Evolutionary conservation across 1,140 invertebrate genomes (phyloP).

Genomic region (Holcopasites calliopsidis): DNA sequence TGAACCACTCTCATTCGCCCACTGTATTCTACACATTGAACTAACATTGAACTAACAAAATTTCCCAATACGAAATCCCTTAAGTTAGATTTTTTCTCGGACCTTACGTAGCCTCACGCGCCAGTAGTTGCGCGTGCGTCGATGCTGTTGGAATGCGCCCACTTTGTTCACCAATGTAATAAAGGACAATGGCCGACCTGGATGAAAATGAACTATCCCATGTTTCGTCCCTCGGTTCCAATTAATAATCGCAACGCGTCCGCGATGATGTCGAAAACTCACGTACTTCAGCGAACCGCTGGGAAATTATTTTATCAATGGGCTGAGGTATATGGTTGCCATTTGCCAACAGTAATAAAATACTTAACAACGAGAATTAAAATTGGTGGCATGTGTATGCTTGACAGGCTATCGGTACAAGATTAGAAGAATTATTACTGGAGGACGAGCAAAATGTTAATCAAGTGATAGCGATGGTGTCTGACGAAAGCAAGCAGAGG

Average conservation of each 20-base stretch:
- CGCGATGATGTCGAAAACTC: slow-evolving; percentile 85
- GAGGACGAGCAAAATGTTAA: slow-evolving; percentile 88
- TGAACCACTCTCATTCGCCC: no score
- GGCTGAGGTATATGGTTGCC: slow-evolving; percentile 88
- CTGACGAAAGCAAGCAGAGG: slow-evolving; percentile 90
- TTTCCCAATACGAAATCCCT: no score
- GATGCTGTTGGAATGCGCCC: slow-evolving; percentile 95
- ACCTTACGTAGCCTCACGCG: slow-evolving; percentile 90
- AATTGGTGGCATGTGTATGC: not conserved
- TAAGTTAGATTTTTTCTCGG: no score
- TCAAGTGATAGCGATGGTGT: slow-evolving; percentile 85
- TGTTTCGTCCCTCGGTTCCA: slow-evolving; percentile 88
- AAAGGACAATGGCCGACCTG: slow-evolving; percentile 98
- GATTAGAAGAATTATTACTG: slow-evolving; percentile 90
- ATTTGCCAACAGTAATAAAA: no score
- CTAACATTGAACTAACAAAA: no score
- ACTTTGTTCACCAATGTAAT: slow-evolving; percentile 98
- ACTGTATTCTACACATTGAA: no score
- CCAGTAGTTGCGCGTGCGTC: slow-evolving; percentile 95
- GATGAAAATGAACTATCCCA: slow-evolving; percentile 93
- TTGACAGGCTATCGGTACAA: slow-evolving; percentile 87
- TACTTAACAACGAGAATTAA: not conserved
- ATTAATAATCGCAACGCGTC: slow-evolving; percentile 78
- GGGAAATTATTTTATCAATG: slow-evolving; percentile 98
- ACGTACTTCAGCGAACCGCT: slow-evolving; percentile 93